Percentiles rank a stretch among this genome's conserved stretches.
phyloP scores from a whole-genome alignment of 1,140 invertebrate genomes.

The Apis mellifera region Amel_HAv3.1 CM009945.2:5009001-5009500 shows the following conservation, averaged over 20 bases:
- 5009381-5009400: constrained; percentile 1
- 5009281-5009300: not conserved
- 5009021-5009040: too few relatives aligned
- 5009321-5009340: constrained; percentile 3
- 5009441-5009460: too few relatives aligned
- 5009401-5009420: not conserved
- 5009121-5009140: constrained; percentile 23
- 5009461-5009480: too few relatives aligned
- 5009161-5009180: constrained; percentile 41
- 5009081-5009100: not conserved
- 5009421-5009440: not conserved
- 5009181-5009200: not conserved
- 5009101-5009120: not conserved
- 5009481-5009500: too few relatives aligned
- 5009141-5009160: constrained; percentile 17
- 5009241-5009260: not conserved
- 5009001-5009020: not conserved
- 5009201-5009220: constrained; percentile 23
- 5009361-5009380: constrained; percentile 40
- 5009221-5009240: constrained; percentile 18
- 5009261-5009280: not conserved
- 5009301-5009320: not conserved
- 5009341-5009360: constrained; percentile 31
- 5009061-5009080: not conserved
- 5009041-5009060: too few relatives aligned